Percentiles rank a stretch among this genome's conserved stretches.
Conservation (phyloP, 2,113 vertebrate genomes). For the Laterallus jamaicensis region DNA sequence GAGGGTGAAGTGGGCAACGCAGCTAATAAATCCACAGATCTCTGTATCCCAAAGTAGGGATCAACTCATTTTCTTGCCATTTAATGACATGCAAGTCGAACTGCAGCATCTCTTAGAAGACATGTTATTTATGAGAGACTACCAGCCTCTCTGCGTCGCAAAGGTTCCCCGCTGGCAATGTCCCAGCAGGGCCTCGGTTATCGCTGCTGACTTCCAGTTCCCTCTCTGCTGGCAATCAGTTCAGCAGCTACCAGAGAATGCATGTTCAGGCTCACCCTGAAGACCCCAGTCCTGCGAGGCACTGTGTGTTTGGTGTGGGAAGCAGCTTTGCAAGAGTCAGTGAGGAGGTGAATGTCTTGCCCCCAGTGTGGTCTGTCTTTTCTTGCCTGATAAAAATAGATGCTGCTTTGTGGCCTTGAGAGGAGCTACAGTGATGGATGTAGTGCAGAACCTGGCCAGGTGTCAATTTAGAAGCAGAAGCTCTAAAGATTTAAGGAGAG, state of each 20-base stretch:
- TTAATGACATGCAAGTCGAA: not conserved
- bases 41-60: not conserved
- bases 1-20: not conserved
- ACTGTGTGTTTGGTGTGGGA: not conserved
- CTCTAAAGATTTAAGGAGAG: not conserved
- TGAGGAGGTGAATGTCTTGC: not conserved
- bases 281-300: not conserved
- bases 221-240: slow-evolving; percentile 14
- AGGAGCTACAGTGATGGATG: accelerated
- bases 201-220: slow-evolving; percentile 20
- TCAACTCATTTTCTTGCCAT: not conserved
- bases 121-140: not conserved
- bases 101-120: not conserved
- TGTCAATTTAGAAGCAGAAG: not conserved
- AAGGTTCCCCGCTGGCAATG: not conserved
- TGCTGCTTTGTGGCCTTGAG: accelerated
- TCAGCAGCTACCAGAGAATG: not conserved
- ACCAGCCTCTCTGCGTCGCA: not conserved
- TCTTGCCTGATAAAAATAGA: not conserved
- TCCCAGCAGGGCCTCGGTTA: slow-evolving; percentile 40
- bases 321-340: not conserved
- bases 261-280: not conserved
- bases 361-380: not conserved
- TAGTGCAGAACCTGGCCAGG: not conserved
- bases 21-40: not conserved